Conservation (phyloP, 2,113 vertebrate species). For the Pseudopodoces humilis region DNA sequence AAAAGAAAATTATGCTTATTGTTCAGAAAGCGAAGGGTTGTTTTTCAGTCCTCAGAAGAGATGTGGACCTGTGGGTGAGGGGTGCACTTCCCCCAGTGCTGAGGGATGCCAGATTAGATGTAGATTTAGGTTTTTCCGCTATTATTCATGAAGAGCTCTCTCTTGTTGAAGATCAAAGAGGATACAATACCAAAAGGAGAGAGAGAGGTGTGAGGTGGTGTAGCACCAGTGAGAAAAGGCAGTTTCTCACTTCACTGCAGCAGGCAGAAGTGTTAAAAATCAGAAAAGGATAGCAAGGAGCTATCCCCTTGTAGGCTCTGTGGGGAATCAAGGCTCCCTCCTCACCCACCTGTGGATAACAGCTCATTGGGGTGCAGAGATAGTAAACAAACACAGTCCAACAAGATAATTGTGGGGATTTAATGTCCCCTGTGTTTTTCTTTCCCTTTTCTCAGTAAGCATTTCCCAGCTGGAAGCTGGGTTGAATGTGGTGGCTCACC, state of each 20-base stretch:
- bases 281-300: not conserved
- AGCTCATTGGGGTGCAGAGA: not conserved
- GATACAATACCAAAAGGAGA: not conserved
- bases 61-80: not conserved
- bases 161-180: not conserved
- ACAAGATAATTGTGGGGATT: not conserved
- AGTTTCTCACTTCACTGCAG: not conserved
- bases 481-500: rapidly evolving
- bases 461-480: not conserved
- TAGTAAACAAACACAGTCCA: not conserved
- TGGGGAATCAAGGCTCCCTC: not conserved
- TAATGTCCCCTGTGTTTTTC: not conserved
- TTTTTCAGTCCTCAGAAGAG: not conserved
- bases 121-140: not conserved
- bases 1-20: not conserved
- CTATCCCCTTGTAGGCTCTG: rapidly evolving
- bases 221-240: not conserved
- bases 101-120: not conserved
- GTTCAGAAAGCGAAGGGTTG: not conserved
- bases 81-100: not conserved
- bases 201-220: not conserved
- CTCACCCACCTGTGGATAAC: not conserved
- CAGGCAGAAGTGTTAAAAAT: not conserved
- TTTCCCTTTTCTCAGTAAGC: not conserved
- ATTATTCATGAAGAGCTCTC: not conserved